Evolutionary conservation across 2,797 vertebrate species (phyloP), one percentile per base, ranked within the genome.

Genomic region (Cirrhinus molitorella): DNA sequence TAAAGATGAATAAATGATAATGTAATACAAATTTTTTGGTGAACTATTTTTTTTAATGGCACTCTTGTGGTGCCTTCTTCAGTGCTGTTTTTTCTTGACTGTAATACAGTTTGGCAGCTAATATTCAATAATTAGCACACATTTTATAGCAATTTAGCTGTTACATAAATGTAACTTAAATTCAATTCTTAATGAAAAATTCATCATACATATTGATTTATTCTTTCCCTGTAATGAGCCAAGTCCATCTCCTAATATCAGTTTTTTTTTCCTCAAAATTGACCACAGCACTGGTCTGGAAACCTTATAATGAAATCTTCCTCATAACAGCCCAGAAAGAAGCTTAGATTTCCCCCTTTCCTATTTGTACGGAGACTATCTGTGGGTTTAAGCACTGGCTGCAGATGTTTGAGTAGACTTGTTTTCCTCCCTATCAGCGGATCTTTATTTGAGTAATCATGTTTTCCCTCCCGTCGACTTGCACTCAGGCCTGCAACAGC

Each of bases 391-490:
- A 81, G 79, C 78, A 73, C 76, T 57, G 57, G 49, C 72, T 83
- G 83, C 85, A 88, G 87, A 88, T 88, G 87, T 88, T 86, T 79
- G 75, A 79, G 71, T 68, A 83, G 81, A 83, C 49, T 25, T 85
- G 57, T 80, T 68, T 81, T 79, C 34, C 80, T 75, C 76, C 79
- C 80, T 34, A 66, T 80, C 63, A 84, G 45, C 17, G 43, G 85
- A 83, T 87, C 87, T 85, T 89, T 87, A 79, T 87, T 85, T 85
- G 86, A 88, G 85, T 88, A 87, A 89, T 86, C 71, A 84, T 85
- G 85, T 85, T 87, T 88, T 84, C 83, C 67, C 63, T 85, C 71
- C 66, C 65, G 73, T 84, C 81, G 79, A 84, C 76, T 82, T 82
- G 85, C 80, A 86, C 73, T 79, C 85, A 51, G 77, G 72, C 79